Conservation (phyloP, 2,888 invertebrate genomes). For the Synergus japonicus region DNA sequence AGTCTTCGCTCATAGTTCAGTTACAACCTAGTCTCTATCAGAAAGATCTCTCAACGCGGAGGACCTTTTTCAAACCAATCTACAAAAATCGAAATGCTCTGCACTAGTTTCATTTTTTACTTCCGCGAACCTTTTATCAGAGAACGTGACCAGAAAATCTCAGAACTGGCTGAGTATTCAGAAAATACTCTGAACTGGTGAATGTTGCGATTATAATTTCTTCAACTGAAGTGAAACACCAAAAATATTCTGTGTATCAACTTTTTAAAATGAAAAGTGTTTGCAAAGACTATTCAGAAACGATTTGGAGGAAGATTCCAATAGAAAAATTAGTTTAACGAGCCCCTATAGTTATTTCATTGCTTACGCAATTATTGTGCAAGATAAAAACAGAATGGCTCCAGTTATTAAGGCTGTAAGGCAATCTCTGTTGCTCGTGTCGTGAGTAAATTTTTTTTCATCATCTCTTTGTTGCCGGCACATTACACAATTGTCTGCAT, state of each 20-base stretch:
- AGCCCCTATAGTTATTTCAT: slow-evolving; percentile 7
- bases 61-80: neutral
- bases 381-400: slow-evolving; percentile 17
- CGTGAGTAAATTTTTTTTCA: slow-evolving; percentile 37
- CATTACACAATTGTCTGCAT: slow-evolving; percentile 23
- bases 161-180: no score
- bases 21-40: slow-evolving; percentile 54
- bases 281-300: neutral
- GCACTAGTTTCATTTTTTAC: neutral
- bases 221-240: neutral
- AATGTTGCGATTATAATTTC: neutral
- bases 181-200: neutral
- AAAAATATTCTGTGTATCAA: no score
- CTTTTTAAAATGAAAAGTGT: slow-evolving; percentile 12
- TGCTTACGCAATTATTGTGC: slow-evolving; percentile 1
- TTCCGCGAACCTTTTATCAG: neutral
- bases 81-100: neutral
- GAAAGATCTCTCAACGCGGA: slow-evolving; percentile 42
- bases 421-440: neutral
- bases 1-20: slow-evolving; percentile 63
- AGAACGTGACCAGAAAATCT: neutral
- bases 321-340: neutral
- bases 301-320: neutral
- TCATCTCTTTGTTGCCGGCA: slow-evolving; percentile 31
- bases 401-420: slow-evolving; percentile 20